Percentiles rank a stretch among this genome's conserved stretches.
Evolutionary conservation across 2,888 invertebrate species (phyloP).

Genomic region (Pseudoips prasinana): DNA sequence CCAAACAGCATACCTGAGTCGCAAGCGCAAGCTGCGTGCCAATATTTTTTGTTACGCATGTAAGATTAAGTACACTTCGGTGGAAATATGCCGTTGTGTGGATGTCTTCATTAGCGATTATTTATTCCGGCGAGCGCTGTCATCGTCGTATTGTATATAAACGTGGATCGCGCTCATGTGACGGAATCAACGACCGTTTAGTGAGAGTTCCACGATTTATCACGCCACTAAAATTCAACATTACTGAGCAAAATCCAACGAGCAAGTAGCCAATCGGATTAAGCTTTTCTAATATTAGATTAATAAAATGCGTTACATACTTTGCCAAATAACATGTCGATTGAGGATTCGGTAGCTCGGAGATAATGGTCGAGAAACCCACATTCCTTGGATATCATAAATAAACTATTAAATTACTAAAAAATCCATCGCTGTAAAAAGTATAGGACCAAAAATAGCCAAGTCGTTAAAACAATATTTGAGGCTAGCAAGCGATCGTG

Average conservation of each 20-base stretch:
- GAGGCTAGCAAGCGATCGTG: constrained; percentile 22
- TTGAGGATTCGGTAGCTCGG: constrained; percentile 24
- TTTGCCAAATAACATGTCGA: constrained; percentile 55
- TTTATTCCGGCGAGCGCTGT: constrained; percentile 31
- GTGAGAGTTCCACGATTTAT: constrained; percentile 46
- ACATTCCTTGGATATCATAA: constrained; percentile 1
- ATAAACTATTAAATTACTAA: constrained; percentile 1
- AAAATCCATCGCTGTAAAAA: constrained; percentile 3
- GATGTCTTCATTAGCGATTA: constrained; percentile 36
- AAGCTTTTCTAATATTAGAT: constrained; percentile 54
- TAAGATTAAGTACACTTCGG: no score
- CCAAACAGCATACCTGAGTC: no score
- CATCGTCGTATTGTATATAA: constrained; percentile 30
- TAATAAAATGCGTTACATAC: constrained; percentile 24
- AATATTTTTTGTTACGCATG: no score
- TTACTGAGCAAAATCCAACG: constrained; percentile 47
- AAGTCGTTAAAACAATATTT: constrained; percentile 19
- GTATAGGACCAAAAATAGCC: constrained; percentile 9
- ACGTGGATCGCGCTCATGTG: constrained; percentile 33
- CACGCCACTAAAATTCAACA: constrained; percentile 42
- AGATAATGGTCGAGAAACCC: constrained; percentile 4
- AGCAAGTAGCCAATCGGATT: constrained; percentile 28
- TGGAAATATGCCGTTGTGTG: constrained; percentile 9
- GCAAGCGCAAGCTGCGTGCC: no score
- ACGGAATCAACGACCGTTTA: constrained; percentile 46